A percentile compares a stretch with the other conserved stretches of the same genome.
These are phyloP conservation scores for Nesidiocoris tenuis DNA, from an alignment of 2,888 invertebrate genomes.

Conservation along the genomic window DNA sequence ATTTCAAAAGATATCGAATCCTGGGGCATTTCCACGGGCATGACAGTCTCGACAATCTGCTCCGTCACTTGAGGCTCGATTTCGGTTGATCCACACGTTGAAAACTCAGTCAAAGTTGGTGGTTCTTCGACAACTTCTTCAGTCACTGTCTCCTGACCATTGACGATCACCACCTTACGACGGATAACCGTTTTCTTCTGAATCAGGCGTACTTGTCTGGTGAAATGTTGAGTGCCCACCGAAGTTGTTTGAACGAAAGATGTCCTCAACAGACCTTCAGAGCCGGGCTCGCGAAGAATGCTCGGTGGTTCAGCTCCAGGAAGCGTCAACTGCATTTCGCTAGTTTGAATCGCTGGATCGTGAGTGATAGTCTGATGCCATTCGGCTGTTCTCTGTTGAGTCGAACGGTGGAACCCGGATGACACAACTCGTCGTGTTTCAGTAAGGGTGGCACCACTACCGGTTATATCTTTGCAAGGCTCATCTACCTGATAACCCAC, in stretches of 20 bases:
- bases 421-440: not conserved
- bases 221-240: constrained; percentile 21
- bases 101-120: not conserved
- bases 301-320: not conserved
- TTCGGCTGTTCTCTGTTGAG: not conserved
- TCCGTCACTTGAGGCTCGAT: constrained; percentile 8
- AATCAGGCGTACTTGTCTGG: constrained; percentile 20
- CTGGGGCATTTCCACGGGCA: not conserved
- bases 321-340: not conserved
- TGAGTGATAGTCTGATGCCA: constrained; percentile 4
- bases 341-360: not conserved
- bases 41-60: constrained; percentile 4
- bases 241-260: constrained; percentile 25
- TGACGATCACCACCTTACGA: constrained; percentile 59
- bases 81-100: constrained; percentile 18
- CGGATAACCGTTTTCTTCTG: constrained; percentile 38
- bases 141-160: constrained; percentile 79
- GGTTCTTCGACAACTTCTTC: constrained; percentile 85
- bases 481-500: constrained; percentile 37
- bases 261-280: not conserved
- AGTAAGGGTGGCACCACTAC: constrained; percentile 1
- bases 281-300: not conserved
- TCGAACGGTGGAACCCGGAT: not conserved
- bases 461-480: constrained; percentile 4
- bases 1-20: constrained; percentile 20